Evolutionary conservation across 2,113 vertebrate genomes (phyloP), one percentile per base, ranked within the genome.

Genomic region (Galemys pyrenaicus): DNA sequence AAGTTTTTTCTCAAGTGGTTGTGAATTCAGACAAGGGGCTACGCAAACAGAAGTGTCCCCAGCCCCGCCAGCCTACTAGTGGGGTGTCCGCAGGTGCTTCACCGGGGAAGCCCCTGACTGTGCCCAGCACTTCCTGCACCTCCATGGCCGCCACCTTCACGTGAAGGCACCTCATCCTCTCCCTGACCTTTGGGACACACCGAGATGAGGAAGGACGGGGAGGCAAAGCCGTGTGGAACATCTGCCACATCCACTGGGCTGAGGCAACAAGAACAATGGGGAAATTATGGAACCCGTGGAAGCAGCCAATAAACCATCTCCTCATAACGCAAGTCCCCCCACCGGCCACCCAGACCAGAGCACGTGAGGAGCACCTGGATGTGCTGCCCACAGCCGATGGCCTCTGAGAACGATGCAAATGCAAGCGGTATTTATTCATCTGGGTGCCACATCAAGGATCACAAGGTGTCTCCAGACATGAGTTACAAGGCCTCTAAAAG

Each of bases 401-500:
- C 86, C 93, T 95, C 83, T 2, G 95, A 94, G 95, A 95, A 93
- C 71, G 92, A 95, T 60, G 86, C 51, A 97, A 90, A 97, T 87
- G 62, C 22, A 90, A 92, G 80, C 89, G 60, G 87, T 84, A 92
- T 96, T 67, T 5, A 92, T 89, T 89, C 60, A 75, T 85, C 77
- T 70, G 78, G 32, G 49, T 79, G 71, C 86, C 2, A 0, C n/a
- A 89, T 91, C 86, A 92, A 94, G 91, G 95, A 90, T 32, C 94
- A 82, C 74, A 70, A 60, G 94, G 84, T 94, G 77, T 94, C 94
- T 96, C 77, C 41, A 13, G 82, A 60, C 68, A 94, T 81, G 95
- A 96, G 87, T 97, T 79, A 96, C 16, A 51, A 64, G 90, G 93
- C 67, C 82, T 87, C 93, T 97, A 97, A 96, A 96, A 97, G 91